Evolutionary conservation across 2,888 invertebrate genomes (phyloP).

Genomic region (Nineta flava): DNA sequence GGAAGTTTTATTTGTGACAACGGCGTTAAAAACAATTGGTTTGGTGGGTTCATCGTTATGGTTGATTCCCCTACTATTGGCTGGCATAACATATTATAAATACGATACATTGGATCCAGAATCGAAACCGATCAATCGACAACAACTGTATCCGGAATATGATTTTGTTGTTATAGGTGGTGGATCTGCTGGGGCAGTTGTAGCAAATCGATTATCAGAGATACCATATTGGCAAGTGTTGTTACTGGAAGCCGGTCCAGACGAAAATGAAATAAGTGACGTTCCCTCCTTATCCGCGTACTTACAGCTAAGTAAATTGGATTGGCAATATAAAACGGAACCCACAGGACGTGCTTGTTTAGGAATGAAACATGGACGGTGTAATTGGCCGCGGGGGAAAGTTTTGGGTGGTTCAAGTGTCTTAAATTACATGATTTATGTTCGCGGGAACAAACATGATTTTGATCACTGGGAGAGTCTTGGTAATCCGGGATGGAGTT

Average conservation of each 20-base stretch:
- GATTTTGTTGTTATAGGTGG: conserved; percentile 75
- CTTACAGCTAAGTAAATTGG: conserved; percentile 67
- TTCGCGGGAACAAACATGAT: conserved; percentile 66
- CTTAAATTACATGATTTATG: conserved; percentile 82
- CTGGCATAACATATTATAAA: conserved; percentile 64
- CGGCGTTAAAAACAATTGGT: conserved; percentile 61
- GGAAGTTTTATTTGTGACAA: conserved; percentile 57
- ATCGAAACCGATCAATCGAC: conserved; percentile 52
- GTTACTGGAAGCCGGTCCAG: conserved; percentile 70
- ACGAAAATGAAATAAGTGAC: conserved; percentile 77
- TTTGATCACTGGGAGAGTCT: conserved; percentile 70
- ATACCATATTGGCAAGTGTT: conserved; percentile 60
- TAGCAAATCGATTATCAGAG: conserved; percentile 68
- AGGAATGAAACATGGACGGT: conserved; percentile 65
- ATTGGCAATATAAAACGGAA: conserved; percentile 84
- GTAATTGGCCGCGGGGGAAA: conserved; percentile 81
- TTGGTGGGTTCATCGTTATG: conserved; percentile 63
- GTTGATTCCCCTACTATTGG: conserved; percentile 68
- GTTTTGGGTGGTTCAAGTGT: conserved; percentile 79
- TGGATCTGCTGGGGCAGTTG: conserved; percentile 80
- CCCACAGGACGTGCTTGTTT: conserved; percentile 65
- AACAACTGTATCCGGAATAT: conserved; percentile 53
- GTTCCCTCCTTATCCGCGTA: conserved; percentile 78
- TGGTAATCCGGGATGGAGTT: conserved; percentile 84
- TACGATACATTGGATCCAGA: conserved; percentile 73